Percentiles rank a stretch among this genome's conserved stretches.
phyloP scores from a whole-genome alignment of 2,888 invertebrate genomes.

The Myopa tessellatipennis region DNA sequence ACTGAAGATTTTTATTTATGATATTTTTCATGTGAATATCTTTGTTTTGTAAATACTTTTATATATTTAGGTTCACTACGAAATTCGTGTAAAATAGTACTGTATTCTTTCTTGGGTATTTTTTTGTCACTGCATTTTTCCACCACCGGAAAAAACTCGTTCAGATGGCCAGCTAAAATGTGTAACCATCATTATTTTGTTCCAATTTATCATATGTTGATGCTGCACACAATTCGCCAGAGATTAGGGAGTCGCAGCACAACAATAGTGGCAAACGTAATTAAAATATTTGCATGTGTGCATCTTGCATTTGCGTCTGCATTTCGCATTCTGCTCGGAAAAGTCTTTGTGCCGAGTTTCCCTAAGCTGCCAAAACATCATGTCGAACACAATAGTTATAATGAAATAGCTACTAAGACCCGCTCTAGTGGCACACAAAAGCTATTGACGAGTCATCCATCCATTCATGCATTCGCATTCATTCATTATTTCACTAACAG shows the following conservation, averaged over 20 bases:
- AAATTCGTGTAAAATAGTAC: too few species aligned
- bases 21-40: too few species aligned
- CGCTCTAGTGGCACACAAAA: background rate
- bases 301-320: background rate
- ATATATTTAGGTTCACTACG: too few species aligned
- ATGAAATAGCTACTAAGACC: background rate
- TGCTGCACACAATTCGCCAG: background rate
- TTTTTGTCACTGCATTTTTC: too few species aligned
- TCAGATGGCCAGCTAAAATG: too few species aligned
- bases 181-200: too few species aligned
- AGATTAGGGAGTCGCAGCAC: background rate
- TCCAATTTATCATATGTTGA: background rate
- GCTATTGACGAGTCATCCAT: background rate
- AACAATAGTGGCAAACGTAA: background rate
- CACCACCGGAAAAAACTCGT: too few species aligned
- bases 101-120: too few species aligned
- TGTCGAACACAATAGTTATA: conserved; percentile 13
- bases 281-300: background rate
- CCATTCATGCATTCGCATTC: background rate
- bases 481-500: conserved; percentile 12
- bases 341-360: too few species aligned
- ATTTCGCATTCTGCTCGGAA: background rate
- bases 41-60: background rate
- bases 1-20: background rate
- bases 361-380: conserved; percentile 20